phyloP scores from a whole-genome alignment of 1,140 invertebrate species.

The Brevipalpus yothersi region DNA sequence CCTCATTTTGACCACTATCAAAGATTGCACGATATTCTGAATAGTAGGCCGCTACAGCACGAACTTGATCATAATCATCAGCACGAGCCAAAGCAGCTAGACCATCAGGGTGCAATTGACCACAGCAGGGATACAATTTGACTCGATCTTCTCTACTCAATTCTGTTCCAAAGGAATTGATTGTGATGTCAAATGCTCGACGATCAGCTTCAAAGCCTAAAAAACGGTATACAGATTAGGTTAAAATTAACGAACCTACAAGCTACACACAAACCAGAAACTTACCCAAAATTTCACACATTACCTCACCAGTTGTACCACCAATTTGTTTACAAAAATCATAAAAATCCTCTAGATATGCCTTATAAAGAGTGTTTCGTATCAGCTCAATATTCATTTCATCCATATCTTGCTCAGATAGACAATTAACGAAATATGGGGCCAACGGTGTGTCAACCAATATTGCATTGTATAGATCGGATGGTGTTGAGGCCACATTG shows the following conservation, averaged over 20 bases:
- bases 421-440: conserved; percentile 98
- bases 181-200: conserved; percentile 96
- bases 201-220: conserved; percentile 83
- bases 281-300: conserved; percentile 93
- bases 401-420: conserved; percentile 98
- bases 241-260: not conserved
- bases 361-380: conserved; percentile 92
- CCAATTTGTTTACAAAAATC: conserved; percentile 78
- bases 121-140: conserved; percentile 91
- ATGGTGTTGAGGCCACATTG: conserved; percentile 94
- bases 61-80: conserved; percentile 98
- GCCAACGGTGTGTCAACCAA: conserved; percentile 96
- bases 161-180: conserved; percentile 99
- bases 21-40: conserved; percentile 88
- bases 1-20: conserved; percentile 72
- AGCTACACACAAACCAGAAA: not conserved
- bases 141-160: conserved; percentile 92
- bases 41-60: conserved; percentile 92
- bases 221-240: not conserved
- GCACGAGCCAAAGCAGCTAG: conserved; percentile 78
- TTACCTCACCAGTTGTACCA: conserved; percentile 91
- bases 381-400: conserved; percentile 99
- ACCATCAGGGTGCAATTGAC: conserved; percentile 89
- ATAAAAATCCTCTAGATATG: conserved; percentile 95
- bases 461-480: conserved; percentile 96